Base-by-base conservation (phyloP, 2,888 invertebrate genomes). In the Matsumyia berberina region DNA sequence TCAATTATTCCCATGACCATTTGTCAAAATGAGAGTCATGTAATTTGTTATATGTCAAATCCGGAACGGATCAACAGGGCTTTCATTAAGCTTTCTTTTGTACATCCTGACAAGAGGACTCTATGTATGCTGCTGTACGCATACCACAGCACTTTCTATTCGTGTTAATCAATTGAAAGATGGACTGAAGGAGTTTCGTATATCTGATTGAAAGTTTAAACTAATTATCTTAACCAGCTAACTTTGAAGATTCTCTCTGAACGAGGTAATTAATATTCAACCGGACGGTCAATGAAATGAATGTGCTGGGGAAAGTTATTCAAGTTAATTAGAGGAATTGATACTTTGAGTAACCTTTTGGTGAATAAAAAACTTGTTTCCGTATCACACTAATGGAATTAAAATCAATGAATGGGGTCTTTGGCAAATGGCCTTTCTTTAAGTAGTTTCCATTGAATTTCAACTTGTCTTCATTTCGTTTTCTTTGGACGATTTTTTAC, bases 41-140 rank as follows among this genome's bases (percentile, higher is more conserved):
- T 37, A 64, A 73, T 73, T 73, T 79, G 73, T 72, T 33, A 78
- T 39, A 72, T 49, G 57, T 46, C 64, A 64, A 24, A 24, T 73
- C 62, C 62, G 70, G 35, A 44, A n/a, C 5, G 46, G 55, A 35
- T 74, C 35, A 24, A 44, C 53, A 62, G 49, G 60, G 51, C 49
- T 24, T 24, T 24, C 24, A 24, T 24, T 24, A 24, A 24, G 24
- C 24, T 24, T 4, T 24, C 24, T 57, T 55, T 42, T 17, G 8
- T 35, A 17, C 29, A 29, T 11, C 15, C 19, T 69, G 31, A 29
- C 17, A 24, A 58, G 17, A 53, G 1, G 4, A 4, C 4, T 24
- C 24, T 24, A 24, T 24, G 24, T 9, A 57, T 9, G 7, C 12
- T 57, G 69, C n/a, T n/a, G n/a, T n/a, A n/a, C n/a, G n/a, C 39